Conservation (phyloP, 1,140 invertebrate genomes). For the Ptiloglossa arizonensis region DNA sequence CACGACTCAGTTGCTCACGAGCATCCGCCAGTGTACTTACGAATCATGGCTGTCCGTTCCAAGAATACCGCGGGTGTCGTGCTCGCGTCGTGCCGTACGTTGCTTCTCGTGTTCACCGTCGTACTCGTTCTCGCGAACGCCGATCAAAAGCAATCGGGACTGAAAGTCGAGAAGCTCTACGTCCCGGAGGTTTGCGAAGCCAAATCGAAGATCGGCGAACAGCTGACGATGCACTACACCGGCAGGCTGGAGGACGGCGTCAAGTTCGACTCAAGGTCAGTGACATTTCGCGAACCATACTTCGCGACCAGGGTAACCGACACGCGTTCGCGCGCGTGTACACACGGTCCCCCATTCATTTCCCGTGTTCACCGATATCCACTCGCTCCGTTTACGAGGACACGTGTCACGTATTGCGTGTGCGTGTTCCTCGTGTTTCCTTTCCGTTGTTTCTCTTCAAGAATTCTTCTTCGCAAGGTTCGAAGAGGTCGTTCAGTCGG, state of each 20-base stretch:
- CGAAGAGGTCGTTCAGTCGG: not conserved
- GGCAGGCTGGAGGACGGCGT: conserved; percentile 93
- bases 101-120: conserved; percentile 43
- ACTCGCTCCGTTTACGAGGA: not conserved
- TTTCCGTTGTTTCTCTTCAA: not conserved
- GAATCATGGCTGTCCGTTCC: conserved; percentile 45
- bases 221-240: conserved; percentile 96
- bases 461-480: not conserved
- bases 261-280: conserved; percentile 96
- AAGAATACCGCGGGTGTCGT: conserved; percentile 50
- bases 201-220: conserved; percentile 93
- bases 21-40: conserved; percentile 61
- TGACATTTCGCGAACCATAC: conserved; percentile 43
- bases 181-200: conserved; percentile 90
- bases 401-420: conserved; percentile 14
- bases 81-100: conserved; percentile 54
- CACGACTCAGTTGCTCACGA: conserved; percentile 71
- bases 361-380: too few species aligned
- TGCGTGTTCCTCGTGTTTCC: not conserved
- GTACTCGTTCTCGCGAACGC: conserved; percentile 51
- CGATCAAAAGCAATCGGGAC: conserved; percentile 68
- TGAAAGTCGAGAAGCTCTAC: conserved; percentile 91
- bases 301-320: too few species aligned
- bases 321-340: not conserved
- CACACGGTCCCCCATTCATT: not conserved